These are phyloP conservation scores for Drosophila setosimentum DNA, from an alignment of 2,888 invertebrate species.

Conservation along the genomic window DNA sequence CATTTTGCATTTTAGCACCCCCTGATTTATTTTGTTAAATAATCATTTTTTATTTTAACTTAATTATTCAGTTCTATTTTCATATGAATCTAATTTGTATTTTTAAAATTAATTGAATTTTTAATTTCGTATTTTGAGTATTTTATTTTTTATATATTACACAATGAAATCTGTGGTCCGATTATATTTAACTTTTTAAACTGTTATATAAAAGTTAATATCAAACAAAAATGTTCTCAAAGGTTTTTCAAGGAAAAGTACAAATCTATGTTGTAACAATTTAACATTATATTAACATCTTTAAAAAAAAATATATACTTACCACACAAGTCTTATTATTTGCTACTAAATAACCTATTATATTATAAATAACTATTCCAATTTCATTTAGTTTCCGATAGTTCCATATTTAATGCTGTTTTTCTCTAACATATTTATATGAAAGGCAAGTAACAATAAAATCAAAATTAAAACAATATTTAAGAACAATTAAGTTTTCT, in stretches of 20 bases:
- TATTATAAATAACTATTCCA: no score
- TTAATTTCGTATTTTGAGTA: background rate
- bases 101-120: background rate
- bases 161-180: background rate
- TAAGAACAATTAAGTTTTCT: background rate
- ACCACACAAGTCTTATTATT: no score
- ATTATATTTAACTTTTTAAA: background rate
- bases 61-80: background rate
- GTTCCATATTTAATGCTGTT: background rate
- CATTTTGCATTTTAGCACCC: background rate
- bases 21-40: background rate
- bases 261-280: no score
- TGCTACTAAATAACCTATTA: no score
- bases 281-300: no score
- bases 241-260: no score
- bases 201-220: background rate
- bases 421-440: background rate
- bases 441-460: background rate
- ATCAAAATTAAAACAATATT: background rate
- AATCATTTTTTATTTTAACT: background rate
- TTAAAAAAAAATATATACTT: no score
- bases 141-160: background rate
- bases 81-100: background rate
- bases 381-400: background rate
- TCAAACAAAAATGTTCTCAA: background rate